A percentile compares a stretch with the other conserved stretches of the same genome.
Conservation (phyloP, 1,140 invertebrate species). For the Drosophila ananassae region DNA sequence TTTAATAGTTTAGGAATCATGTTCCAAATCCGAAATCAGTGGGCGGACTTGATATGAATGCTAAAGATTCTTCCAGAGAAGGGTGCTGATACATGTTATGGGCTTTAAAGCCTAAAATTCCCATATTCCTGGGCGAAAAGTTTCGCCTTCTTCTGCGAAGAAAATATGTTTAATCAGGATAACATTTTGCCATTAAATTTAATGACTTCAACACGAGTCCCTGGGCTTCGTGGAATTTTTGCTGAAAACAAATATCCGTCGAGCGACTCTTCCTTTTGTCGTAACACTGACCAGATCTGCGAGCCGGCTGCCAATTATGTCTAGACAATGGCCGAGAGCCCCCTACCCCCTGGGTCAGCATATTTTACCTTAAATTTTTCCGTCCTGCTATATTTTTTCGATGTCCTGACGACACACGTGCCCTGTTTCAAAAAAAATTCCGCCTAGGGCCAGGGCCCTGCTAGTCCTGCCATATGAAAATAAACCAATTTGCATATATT, state of each 20-base stretch:
- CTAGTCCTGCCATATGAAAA: conserved; percentile 70
- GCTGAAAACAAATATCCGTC: background rate
- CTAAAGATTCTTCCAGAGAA: background rate
- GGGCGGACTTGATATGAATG: conserved; percentile 18
- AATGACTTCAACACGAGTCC: background rate
- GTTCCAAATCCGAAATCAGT: conserved; percentile 31
- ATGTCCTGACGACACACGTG: conserved; percentile 51
- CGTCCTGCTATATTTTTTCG: conserved; percentile 5
- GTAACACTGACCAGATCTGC: conserved; percentile 3
- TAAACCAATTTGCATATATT: conserved; percentile 79
- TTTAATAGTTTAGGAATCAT: conserved; percentile 31
- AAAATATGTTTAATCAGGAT: background rate
- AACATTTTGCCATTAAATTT: conserved; percentile 7
- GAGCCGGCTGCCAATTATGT: conserved; percentile 53
- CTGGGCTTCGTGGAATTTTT: conserved; percentile 14
- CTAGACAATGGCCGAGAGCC: conserved; percentile 49
- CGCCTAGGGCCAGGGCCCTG: conserved; percentile 3
- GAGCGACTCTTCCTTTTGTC: background rate
- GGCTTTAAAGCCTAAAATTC: background rate
- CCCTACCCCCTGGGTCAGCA: conserved; percentile 10
- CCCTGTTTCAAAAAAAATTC: conserved; percentile 7
- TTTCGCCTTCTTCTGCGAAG: conserved; percentile 1
- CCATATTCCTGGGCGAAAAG: background rate
- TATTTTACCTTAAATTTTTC: conserved; percentile 28
- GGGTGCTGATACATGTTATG: background rate